Evolutionary conservation across 2,888 invertebrate species (phyloP), one percentile per base, ranked within the genome.

Genomic region (Bellardia bayeri): DNA sequence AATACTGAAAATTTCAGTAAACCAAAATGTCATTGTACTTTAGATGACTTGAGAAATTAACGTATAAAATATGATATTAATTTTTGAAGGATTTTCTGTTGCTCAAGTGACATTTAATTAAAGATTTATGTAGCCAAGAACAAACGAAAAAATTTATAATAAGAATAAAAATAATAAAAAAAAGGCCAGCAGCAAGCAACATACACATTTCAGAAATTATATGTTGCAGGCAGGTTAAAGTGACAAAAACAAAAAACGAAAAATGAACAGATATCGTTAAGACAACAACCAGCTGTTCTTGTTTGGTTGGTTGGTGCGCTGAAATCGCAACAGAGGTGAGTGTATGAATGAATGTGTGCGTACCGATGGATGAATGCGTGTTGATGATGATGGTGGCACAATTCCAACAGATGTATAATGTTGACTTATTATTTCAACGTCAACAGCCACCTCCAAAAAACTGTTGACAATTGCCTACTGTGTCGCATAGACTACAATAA

Each of bases 361-460:
- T 2, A 16, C 11, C 33, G 33, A 54, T 49, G 13, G 23, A 45
- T 4, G 16, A 37, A 23, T 78, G 83, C 69, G 63, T 81, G 68
- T 14, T 49, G 42, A 9, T 45, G 58, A 37, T 69, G 79, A 40
- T 61, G 71, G 51, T 80, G 87, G 84, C 87, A 84, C 49, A 71
- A 76, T 81, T 87, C 87, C 84, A 84, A 87, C 87, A 87, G 84
- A 84, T 87, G 83, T 76, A 64, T 81, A 66, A 84, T 42, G 80
- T 72, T 80, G 74, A 74, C 66, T 61, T 71, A 63, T 81, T 82
- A 76, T 68, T 72, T 72, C 72, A 76, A 72, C 82, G 68, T 78
- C 85, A 80, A 75, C 85, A 74, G 56, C 74, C 75, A 76, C 81
- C 75, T 81, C 61, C 71, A 83, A 74, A 85, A 23, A 76, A 33